phyloP scores from a whole-genome alignment of 2,888 invertebrate genomes.

The Volucella zonaria region DNA sequence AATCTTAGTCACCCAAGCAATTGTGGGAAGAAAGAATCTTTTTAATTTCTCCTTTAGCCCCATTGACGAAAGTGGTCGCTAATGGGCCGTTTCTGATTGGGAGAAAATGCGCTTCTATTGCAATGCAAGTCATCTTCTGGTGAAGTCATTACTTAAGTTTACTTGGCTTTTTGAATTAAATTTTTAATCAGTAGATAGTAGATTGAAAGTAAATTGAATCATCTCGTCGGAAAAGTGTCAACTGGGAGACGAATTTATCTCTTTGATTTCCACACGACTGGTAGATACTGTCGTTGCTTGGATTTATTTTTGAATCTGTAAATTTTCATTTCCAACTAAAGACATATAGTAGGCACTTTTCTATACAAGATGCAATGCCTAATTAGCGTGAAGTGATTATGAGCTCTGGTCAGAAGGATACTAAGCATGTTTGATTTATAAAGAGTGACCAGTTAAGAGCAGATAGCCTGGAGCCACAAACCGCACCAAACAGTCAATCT shows the following conservation, averaged over 20 bases:
- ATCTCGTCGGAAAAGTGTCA: not conserved
- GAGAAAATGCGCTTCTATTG: not conserved
- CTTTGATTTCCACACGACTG: not conserved
- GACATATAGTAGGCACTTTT: not conserved
- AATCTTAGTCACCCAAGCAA: not conserved
- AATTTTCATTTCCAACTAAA: no score
- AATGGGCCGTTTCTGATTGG: not conserved
- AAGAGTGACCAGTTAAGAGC: no score
- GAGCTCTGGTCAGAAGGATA: not conserved
- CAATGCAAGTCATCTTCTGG: slow-evolving; percentile 1
- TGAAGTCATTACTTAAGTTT: not conserved
- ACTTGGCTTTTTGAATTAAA: not conserved
- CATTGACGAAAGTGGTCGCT: no score
- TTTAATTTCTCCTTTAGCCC: not conserved
- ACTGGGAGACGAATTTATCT: not conserved
- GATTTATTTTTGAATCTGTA: not conserved
- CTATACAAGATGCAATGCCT: no score
- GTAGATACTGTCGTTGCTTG: not conserved
- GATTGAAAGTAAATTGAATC: slow-evolving; percentile 4
- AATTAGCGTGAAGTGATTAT: not conserved
- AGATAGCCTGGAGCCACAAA: no score
- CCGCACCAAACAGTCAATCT: no score
- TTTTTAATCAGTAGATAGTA: not conserved
- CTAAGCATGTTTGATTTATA: no score
- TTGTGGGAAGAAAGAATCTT: not conserved